Conservation (phyloP, 2,888 invertebrate genomes). For the Tolmerus cingulatus region DNA sequence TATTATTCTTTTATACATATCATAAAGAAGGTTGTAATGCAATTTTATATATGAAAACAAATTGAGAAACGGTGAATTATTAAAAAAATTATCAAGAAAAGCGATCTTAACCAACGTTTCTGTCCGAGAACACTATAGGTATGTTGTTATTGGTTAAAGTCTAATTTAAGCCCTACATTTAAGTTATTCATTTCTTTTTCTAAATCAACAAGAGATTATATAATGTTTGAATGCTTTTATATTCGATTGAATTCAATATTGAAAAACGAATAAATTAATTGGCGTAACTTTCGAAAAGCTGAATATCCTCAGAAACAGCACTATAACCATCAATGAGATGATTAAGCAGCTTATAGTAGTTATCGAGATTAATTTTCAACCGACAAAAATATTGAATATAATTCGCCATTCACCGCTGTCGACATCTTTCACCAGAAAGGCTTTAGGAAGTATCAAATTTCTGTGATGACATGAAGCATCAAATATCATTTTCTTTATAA, state of each 20-base stretch:
- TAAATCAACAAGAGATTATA: neutral
- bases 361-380: neutral
- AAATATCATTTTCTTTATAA: neutral
- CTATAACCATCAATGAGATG: neutral
- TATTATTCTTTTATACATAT: constrained; percentile 8
- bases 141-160: neutral
- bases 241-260: neutral
- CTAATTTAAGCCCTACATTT: neutral
- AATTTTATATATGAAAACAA: neutral
- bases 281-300: neutral
- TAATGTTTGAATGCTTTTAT: neutral
- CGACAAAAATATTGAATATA: neutral
- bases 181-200: neutral
- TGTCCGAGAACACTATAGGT: neutral
- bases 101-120: neutral
- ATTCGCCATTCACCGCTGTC: neutral
- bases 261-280: too few relatives aligned
- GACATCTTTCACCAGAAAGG: neutral
- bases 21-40: neutral
- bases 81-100: neutral
- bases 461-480: neutral
- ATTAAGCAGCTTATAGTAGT: neutral
- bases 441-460: neutral
- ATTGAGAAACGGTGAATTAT: neutral
- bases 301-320: neutral